Evolutionary conservation across 2,113 vertebrate species (phyloP), one percentile per base, ranked within the genome.

Genomic region (Leptobrachium ailaonicum): DNA sequence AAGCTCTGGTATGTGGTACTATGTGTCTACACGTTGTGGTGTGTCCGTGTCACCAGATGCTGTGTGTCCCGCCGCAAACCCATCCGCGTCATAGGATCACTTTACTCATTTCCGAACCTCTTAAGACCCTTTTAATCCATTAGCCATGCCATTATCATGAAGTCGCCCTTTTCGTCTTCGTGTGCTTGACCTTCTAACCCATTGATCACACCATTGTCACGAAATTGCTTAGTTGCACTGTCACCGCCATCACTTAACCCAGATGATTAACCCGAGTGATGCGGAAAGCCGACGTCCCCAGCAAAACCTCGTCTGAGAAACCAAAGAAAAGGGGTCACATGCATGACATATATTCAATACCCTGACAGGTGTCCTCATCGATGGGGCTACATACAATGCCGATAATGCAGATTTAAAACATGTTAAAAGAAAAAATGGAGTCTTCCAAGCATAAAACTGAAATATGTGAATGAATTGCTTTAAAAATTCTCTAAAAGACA

Each of bases 1-100:
- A 54, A 75, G 71, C 64, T 74, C 79, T 68, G 79, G 79, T 81
- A 81, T n/a, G 79, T 81, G 79, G 69, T 72, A 60, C 71, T 80
- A 41, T 81, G 53, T 81, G 44, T 70, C 7, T 81, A 69, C 64
- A 73, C 43, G 64, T 81, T 75, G 79, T 81, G 68, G 56, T 74
- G 71, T 80, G 71, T 75, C 63, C 74, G 47, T 78, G 77, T 73
- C 9, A 58, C 62, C 32, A 47, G 78, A 32, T 11, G 41, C 42
- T 43, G 41, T 67, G 20, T 32, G 20, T 32, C 20, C 20, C 47
- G 60, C 40, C 45, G 56, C 40, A 73, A 45, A n/a, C 66, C 50
- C 70, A 66, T 71, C 13, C 9, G 47, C 58, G 44, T 70, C 8
- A 56, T 56, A n/a, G 3, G 45, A 50, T 13, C 63, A 32, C 20